Percentiles rank a stretch among this genome's conserved stretches.
These are phyloP conservation scores for Parascotia fuliginaria DNA, from an alignment of 2,888 invertebrate genomes.

Conservation along the genomic window DNA sequence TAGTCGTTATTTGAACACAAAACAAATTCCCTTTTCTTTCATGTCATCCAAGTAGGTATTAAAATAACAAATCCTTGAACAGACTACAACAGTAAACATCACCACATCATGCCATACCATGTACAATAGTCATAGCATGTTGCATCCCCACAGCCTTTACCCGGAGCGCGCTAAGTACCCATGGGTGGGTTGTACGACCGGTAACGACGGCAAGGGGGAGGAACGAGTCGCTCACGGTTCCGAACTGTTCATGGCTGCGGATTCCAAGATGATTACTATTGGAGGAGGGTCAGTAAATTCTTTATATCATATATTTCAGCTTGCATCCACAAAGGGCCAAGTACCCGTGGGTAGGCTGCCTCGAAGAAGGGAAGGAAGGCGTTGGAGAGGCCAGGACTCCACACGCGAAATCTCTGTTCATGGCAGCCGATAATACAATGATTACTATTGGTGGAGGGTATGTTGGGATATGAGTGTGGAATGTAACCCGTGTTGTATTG, in stretches of 20 bases:
- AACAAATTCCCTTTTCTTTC: too few species aligned
- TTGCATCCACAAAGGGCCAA: conserved; percentile 93
- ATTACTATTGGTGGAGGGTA: conserved; percentile 98
- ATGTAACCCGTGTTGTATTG: conserved; percentile 11
- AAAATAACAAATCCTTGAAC: neutral
- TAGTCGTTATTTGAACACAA: too few species aligned
- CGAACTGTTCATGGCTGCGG: conserved; percentile 98
- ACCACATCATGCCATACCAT: conserved; percentile 10
- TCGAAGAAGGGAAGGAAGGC: conserved; percentile 84
- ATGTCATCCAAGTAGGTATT: too few species aligned
- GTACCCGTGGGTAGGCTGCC: conserved; percentile 97
- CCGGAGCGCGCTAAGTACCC: conserved; percentile 96
- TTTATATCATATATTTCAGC: conserved; percentile 53
- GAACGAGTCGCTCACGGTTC: conserved; percentile 92
- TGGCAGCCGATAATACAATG: conserved; percentile 97
- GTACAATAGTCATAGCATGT: conserved; percentile 40
- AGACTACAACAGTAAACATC: neutral
- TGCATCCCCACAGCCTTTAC: conserved; percentile 85
- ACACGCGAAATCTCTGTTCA: conserved; percentile 95
- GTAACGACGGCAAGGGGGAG: conserved; percentile 73
- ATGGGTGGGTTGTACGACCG: conserved; percentile 92
- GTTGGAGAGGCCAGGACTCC: conserved; percentile 57
- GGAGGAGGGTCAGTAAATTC: conserved; percentile 94
- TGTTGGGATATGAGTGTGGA: conserved; percentile 61
- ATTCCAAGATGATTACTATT: conserved; percentile 97